Evolutionary conservation across 1,140 invertebrate genomes (phyloP), one percentile per base, ranked within the genome.

Genomic region (Trachelipus rathkii): DNA sequence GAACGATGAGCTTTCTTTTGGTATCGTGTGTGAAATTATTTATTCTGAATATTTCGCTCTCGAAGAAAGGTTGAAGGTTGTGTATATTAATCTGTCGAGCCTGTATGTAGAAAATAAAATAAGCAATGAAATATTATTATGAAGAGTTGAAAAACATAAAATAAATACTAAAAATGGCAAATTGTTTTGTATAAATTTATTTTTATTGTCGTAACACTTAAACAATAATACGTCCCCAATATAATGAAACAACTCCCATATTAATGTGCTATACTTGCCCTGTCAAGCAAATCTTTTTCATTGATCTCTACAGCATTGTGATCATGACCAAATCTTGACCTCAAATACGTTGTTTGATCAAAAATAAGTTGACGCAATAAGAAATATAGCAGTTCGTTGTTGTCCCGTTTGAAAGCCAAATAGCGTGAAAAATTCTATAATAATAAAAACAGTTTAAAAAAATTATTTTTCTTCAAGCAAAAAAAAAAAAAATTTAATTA

Each of bases 311-410:
- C 90, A 0, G 85, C 87, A 23, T 90, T 87, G 45, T 92, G 89
- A 0, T 90, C 88, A 77, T 88, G 87, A 5, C 91, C 91, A 80
- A 91, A 91, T n/a, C 92, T 87, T 75, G 92, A 93, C 75, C 93
- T 88, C 84, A 96, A 90, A 83, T 94, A 98, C 0, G 92, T 89
- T 71, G 96, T 86, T 83, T 96, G 93, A 84, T 99, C 96, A 81
- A 95, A 89, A 0, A 95, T 91, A 75, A 99, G 87, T 85, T 99
- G 95, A 60, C 96, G 92, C 10, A 99, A 88, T 78, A 98, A 92
- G 85, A 97, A 99, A 83, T 98, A 94, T 0, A 99, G 86, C 13
- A 99, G 87, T 84, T 99, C 97, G 82, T 95, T 95, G 86, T 97
- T 94, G 85, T 99, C 96, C 83, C 95, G 93, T 82, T 96, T 95